Evolutionary conservation across 2,888 invertebrate species (phyloP), one percentile per base, ranked within the genome.

Genomic region (Stratiomys singularior): DNA sequence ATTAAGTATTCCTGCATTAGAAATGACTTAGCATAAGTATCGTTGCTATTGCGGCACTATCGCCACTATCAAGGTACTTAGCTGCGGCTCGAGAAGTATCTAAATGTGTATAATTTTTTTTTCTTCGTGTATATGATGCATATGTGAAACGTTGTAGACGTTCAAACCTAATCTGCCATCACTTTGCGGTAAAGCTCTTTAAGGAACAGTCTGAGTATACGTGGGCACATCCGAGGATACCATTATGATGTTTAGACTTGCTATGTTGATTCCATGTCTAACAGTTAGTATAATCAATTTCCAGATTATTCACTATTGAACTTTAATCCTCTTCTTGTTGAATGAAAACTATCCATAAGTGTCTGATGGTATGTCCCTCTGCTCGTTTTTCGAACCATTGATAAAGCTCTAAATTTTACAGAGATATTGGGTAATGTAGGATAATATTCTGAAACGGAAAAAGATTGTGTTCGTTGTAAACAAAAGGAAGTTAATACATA

Each of bases 251-350:
- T 58, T 18, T 15, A 58, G 21, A 37, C 58, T 60, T 74, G 74
- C 60, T 37, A 58, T 74, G 74, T 60, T 23, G 74, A 44, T 74
- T 58, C 60, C 37, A 37, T 60, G 74, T 18, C 74, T 37, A 74
- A 30, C 30, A 25, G 37, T 74, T 58, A 27, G 58, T 58, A 60
- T 58, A 74, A 74, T 74, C 74, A 74, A 74, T 74, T 60, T 23
- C 74, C 44, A 58, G 58, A 58, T 58, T 74, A 58, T 37, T 44
- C 58, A 58, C 74, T 60, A 74, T 58, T 74, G 74, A 74, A 74
- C 58, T 74, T 74, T 60, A 74, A 58, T 74, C 74, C 44, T 58
- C 60, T 58, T 27, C 74, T 23, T 11, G 15, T 37, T 66, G 66
- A 56, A 47, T 37, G 74, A 60, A 21, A 23, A 58, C 15, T 72